Conservation (phyloP, 2,113 vertebrate genomes). For the Pseudorhombus dupliciocellatus region DNA sequence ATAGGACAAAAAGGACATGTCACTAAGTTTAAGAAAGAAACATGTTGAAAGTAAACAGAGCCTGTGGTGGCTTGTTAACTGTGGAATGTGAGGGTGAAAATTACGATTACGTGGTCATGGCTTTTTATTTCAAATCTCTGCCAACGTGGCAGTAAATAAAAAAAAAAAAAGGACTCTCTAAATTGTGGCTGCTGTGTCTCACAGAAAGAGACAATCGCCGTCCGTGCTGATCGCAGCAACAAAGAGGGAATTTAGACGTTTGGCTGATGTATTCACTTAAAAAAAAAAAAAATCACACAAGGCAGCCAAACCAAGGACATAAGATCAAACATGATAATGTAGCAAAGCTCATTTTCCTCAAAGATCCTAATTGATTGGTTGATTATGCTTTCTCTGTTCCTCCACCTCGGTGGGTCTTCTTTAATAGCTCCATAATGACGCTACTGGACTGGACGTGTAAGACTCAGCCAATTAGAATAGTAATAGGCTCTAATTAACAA, state of each 20-base stretch:
- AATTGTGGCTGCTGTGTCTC: not conserved
- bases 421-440: conserved; percentile 82
- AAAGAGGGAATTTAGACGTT: conserved; percentile 40
- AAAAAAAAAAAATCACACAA: conserved; percentile 26
- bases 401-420: conserved; percentile 76
- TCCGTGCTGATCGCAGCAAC: conserved; percentile 12
- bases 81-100: not conserved
- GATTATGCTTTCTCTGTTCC: conserved; percentile 79
- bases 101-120: too few relatives aligned
- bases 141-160: not conserved
- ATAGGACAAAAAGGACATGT: not conserved
- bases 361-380: conserved; percentile 83
- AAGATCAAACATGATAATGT: conserved; percentile 77
- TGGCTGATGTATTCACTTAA: conserved; percentile 45
- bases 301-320: conserved; percentile 74
- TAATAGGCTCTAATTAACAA: conserved; percentile 97
- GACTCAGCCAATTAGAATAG: conserved; percentile 86
- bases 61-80: too few relatives aligned
- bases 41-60: not conserved
- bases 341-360: conserved; percentile 77
- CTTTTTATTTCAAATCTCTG: not conserved
- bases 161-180: not conserved
- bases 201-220: not conserved
- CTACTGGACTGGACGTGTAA: conserved; percentile 75
- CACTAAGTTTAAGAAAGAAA: not conserved